phyloP scores from a whole-genome alignment of 1,140 invertebrate genomes.

The Tetranychus cinnabarinus region DNA sequence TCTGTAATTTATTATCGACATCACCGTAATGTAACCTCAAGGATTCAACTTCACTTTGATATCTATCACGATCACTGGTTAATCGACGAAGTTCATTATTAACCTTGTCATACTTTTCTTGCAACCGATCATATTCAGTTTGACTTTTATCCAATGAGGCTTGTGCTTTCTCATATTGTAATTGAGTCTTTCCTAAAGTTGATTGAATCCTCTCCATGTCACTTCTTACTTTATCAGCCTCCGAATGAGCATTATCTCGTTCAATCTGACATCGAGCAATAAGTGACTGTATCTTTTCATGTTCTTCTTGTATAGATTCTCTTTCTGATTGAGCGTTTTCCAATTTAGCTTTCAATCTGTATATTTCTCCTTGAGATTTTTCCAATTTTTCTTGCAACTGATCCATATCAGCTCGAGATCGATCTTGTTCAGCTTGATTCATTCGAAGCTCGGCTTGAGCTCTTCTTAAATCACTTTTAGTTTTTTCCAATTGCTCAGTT shows the following conservation, averaged over 20 bases:
- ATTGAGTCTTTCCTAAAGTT: constrained; percentile 61
- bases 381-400: constrained; percentile 71
- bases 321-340: constrained; percentile 83
- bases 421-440: constrained; percentile 56
- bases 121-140: constrained; percentile 63
- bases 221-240: constrained; percentile 66
- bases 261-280: constrained; percentile 50
- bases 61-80: constrained; percentile 51
- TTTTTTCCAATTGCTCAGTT: constrained; percentile 65
- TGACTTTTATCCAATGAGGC: constrained; percentile 62
- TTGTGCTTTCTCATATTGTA: constrained; percentile 70
- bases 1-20: constrained; percentile 51
- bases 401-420: constrained; percentile 48
- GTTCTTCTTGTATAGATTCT: constrained; percentile 68
- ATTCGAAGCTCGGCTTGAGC: constrained; percentile 43
- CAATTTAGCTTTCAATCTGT: constrained; percentile 67
- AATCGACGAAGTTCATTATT: constrained; percentile 54
- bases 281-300: constrained; percentile 25
- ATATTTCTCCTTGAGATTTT: constrained; percentile 80
- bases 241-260: constrained; percentile 53
- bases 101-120: constrained; percentile 63
- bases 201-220: constrained; percentile 68
- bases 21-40: constrained; percentile 67
- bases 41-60: constrained; percentile 48
- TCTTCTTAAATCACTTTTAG: constrained; percentile 51